A percentile compares a stretch with the other conserved stretches of the same genome.
Evolutionary conservation across 2,888 invertebrate genomes (phyloP).

Genomic region (Stenchaetothrips biformis): DNA sequence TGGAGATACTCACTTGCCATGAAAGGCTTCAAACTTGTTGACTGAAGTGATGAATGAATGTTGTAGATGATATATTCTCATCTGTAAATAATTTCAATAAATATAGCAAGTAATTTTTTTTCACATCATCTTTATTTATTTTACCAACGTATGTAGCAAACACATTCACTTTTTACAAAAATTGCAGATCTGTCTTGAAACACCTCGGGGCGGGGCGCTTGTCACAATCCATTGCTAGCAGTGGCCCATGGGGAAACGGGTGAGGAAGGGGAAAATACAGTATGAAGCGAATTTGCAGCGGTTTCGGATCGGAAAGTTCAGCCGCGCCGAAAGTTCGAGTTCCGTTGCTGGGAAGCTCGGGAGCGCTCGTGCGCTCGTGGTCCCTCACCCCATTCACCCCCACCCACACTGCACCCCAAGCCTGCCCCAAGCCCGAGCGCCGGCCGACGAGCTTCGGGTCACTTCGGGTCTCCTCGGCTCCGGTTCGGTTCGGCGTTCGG

Average conservation of each 20-base stretch:
- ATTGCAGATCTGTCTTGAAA: no score
- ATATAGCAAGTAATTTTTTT: constrained; percentile 25
- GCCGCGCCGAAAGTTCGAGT: no score
- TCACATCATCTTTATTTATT: neutral
- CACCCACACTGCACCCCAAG: neutral
- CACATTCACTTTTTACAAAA: no score
- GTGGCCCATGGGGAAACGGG: no score
- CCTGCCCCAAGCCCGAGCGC: neutral
- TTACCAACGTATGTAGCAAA: no score
- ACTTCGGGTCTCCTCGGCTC: neutral
- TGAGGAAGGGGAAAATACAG: no score
- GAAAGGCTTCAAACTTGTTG: constrained; percentile 20
- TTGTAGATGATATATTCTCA: constrained; percentile 23
- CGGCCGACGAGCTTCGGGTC: neutral
- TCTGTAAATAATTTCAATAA: constrained; percentile 25
- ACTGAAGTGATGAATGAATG: constrained; percentile 25
- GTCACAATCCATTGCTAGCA: no score
- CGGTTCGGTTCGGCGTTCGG: neutral
- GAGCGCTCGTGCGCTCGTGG: no score
- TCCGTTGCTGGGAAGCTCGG: no score
- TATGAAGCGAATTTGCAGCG: no score
- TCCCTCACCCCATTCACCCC: neutral
- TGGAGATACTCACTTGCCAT: constrained; percentile 20
- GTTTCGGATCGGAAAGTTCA: no score
- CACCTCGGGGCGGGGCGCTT: no score